Percentiles rank a stretch among this genome's conserved stretches.
phyloP scores from a whole-genome alignment of 2,797 vertebrate genomes.

The Dicrostonyx torquatus region DNA sequence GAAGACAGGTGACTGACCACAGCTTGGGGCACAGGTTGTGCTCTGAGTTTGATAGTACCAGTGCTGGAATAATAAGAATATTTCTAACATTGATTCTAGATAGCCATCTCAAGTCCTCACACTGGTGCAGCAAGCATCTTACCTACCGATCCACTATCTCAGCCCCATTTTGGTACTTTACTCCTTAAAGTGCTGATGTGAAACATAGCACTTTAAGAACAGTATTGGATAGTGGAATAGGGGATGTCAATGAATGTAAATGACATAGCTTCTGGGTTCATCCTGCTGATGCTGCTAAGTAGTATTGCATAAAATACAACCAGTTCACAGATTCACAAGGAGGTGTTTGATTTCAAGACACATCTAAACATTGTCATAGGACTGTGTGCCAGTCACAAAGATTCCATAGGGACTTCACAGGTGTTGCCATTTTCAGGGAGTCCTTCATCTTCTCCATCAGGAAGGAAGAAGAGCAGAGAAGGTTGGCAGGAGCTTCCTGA shows the following conservation, averaged over 20 bases:
- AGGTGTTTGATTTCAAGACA: background rate
- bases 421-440: background rate
- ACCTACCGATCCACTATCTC: background rate
- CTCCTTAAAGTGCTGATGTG: background rate
- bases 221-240: background rate
- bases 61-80: background rate
- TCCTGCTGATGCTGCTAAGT: background rate
- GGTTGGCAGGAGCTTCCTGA: background rate
- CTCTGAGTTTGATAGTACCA: background rate
- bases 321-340: background rate
- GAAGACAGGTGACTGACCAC: background rate
- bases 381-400: background rate
- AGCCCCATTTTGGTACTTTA: background rate
- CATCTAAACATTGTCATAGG: background rate
- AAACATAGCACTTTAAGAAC: background rate
- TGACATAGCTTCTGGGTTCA: background rate
- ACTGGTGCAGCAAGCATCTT: background rate
- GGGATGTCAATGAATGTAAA: background rate
- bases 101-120: background rate
- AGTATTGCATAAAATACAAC: background rate
- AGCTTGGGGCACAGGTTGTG: background rate
- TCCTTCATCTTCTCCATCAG: background rate
- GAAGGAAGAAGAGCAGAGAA: background rate
- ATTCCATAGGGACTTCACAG: rapidly evolving
- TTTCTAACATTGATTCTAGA: background rate